phyloP scores from a whole-genome alignment of 2,888 invertebrate genomes.

The Andrena marginata region DNA sequence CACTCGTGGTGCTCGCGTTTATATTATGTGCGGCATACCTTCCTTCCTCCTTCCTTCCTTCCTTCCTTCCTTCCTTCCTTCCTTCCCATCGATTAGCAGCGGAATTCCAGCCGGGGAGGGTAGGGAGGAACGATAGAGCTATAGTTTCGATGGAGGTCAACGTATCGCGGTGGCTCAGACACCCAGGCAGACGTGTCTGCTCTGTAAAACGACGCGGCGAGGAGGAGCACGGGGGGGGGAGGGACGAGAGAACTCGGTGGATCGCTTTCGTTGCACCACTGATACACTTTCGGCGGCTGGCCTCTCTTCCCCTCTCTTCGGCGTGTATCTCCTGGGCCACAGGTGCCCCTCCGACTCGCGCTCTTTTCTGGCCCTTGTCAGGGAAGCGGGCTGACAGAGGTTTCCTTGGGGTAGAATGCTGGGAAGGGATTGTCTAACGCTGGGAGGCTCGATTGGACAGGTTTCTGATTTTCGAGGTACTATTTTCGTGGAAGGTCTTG shows the following conservation, averaged over 20 bases:
- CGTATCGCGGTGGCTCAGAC: conserved; percentile 78
- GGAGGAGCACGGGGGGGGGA: conserved; percentile 63
- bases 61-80: conserved; percentile 60
- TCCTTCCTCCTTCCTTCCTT: conserved; percentile 57
- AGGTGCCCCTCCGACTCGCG: conserved; percentile 19
- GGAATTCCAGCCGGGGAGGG: conserved; percentile 69
- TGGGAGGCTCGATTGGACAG: too few species aligned
- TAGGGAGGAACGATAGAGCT: conserved; percentile 65
- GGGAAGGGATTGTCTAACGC: too few species aligned
- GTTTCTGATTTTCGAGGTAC: too few species aligned
- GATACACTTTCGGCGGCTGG: conserved; percentile 65
- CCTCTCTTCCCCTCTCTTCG: conserved; percentile 7
- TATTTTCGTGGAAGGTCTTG: too few species aligned
- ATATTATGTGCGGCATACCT: conserved; percentile 73
- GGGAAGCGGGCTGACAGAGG: too few species aligned
- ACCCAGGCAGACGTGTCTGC: conserved; percentile 75
- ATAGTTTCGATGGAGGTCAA: conserved; percentile 79
- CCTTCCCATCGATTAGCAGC: conserved; percentile 77
- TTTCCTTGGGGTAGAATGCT: too few species aligned
- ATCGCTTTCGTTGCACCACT: conserved; percentile 69
- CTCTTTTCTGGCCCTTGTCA: too few species aligned
- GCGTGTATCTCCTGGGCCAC: conserved; percentile 29
- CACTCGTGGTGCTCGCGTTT: conserved; percentile 75
- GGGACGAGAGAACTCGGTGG: conserved; percentile 44
- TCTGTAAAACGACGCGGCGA: conserved; percentile 73